Conservation (phyloP, 2,888 invertebrate species). For the Andrena haemorrhoa region DNA sequence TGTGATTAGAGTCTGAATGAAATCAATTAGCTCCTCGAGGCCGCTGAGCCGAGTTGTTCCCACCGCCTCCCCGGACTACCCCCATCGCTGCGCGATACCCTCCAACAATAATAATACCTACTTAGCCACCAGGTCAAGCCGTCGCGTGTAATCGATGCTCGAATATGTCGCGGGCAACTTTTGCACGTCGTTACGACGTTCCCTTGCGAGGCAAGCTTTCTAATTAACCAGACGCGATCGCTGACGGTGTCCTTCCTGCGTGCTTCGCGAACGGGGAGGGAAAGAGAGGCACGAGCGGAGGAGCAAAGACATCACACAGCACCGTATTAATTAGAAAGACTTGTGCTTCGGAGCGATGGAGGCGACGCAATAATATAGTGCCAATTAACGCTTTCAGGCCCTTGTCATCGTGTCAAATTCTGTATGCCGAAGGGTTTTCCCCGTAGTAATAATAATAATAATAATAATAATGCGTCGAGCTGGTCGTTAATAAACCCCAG, state of each 20-base stretch:
- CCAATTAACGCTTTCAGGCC: no score
- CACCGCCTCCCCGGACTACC: no score
- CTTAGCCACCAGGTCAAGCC: no score
- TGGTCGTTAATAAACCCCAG: constrained; percentile 3
- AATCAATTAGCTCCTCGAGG: no score
- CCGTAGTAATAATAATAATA: no score
- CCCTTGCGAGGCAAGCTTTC: background rate
- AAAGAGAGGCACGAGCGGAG: background rate
- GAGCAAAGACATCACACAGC: background rate
- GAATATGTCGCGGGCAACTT: background rate
- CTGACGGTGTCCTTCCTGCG: background rate
- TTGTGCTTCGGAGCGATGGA: background rate
- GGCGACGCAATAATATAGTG: background rate
- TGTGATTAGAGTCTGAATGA: no score
- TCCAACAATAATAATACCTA: no score
- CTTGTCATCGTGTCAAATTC: no score
- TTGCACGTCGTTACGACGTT: background rate
- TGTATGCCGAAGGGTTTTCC: no score
- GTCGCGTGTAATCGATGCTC: no score
- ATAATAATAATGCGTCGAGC: background rate
- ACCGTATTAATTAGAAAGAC: constrained; percentile 22
- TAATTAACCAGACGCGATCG: constrained; percentile 15
- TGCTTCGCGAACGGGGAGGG: background rate
- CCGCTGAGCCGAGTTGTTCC: no score
- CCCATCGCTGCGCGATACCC: no score